Percentiles rank a stretch among this genome's conserved stretches.
Evolutionary conservation across 2,888 invertebrate species (phyloP).

Genomic region (Microctonus brassicae): DNA sequence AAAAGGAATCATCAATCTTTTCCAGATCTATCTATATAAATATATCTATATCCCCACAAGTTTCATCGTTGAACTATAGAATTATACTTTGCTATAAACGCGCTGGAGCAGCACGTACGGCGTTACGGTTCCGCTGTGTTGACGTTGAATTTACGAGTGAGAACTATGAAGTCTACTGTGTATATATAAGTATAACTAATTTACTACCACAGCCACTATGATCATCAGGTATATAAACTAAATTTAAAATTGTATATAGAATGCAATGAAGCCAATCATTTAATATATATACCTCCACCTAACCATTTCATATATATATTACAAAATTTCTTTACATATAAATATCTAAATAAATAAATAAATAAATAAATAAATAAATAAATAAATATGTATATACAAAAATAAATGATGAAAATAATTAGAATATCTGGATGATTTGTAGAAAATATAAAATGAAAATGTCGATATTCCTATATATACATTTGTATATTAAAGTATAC

Average conservation of each 20-base stretch:
- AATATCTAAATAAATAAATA: too few relatives aligned
- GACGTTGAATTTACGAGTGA: constrained; percentile 43
- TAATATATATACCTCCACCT: not conserved
- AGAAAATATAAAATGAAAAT: not conserved
- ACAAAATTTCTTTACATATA: too few relatives aligned
- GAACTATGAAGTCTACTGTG: constrained; percentile 15
- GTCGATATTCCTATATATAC: too few relatives aligned
- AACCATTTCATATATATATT: too few relatives aligned
- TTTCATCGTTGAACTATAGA: constrained; percentile 1
- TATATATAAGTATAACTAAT: not conserved
- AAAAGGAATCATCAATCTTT: not conserved
- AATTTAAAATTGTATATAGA: constrained; percentile 1
- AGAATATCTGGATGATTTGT: constrained; percentile 8
- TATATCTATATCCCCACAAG: not conserved
- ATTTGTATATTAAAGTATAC: not conserved
- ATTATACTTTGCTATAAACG: not conserved
- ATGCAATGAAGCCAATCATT: not conserved
- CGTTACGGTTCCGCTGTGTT: constrained; percentile 4
- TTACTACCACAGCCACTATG: not conserved
- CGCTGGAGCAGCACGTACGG: constrained; percentile 39
- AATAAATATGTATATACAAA: too few relatives aligned
- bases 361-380: too few relatives aligned
- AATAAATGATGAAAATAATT: not conserved
- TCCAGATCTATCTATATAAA: not conserved
- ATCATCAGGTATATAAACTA: not conserved